Base-by-base conservation (phyloP, 2,888 invertebrate species). In the Lepeophtheirus nordmannii region DNA sequence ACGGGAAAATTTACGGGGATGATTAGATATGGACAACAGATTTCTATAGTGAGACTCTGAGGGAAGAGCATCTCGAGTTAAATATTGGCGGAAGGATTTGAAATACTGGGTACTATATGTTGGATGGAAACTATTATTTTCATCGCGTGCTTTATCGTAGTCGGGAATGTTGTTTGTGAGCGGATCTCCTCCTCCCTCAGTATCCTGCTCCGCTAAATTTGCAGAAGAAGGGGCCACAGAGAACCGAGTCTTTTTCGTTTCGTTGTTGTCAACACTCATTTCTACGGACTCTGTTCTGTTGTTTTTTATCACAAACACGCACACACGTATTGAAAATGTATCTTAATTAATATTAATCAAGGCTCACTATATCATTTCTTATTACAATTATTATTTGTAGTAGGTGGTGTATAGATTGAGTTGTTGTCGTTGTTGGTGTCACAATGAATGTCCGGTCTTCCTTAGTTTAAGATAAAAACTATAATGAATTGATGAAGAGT, bases 41-140 rank as follows among this genome's bases (percentile, higher is more conserved):
- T 77, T 75, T 53, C 77, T 70, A 70, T 79, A 79, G 68, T 78
- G 75, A 67, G 78, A 77, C 60, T 74, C 71, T 56, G 76, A 72
- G 0, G 79, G 79, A 9, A 79, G 70, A 7, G 77, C 76, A 70
- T 79, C 79, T 40, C 75, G 71, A 0, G 85, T 85, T 67, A 86
- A 77, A 71, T 84, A 69, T 40, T 71, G 69, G 14, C 72, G 71
- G 58, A 73, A 70, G 10, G 73, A 72, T 61, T 72, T 72, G 38
- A 70, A 67, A 38, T 65, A 65, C 38, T 58, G 58, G 11, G 65
- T 65, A 23, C 41, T 41, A 40, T 62, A 62, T 2, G 41, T 41
- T n/a, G 62, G 20, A 23, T 46, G 53, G 8, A 46, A 46, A 17
- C 53, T 46, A 17, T 17, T 46, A 46, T 2, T 46, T 17, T 14